These are phyloP conservation scores for Metalampra italica DNA, from an alignment of 2,888 invertebrate genomes.

Conservation along the genomic window DNA sequence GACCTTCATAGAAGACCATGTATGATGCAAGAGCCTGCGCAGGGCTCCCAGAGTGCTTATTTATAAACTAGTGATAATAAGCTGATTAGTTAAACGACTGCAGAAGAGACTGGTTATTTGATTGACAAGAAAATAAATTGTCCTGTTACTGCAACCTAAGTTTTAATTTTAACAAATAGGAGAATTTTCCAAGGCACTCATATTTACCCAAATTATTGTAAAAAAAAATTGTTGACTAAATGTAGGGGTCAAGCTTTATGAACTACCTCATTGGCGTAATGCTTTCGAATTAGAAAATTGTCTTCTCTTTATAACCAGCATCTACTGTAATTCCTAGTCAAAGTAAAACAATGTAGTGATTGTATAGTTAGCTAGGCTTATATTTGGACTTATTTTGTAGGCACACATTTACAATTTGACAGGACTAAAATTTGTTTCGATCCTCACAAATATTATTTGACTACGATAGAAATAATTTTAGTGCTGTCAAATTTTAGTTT, in stretches of 20 bases:
- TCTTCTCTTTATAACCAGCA: constrained; percentile 30
- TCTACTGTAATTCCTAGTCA: constrained; percentile 58
- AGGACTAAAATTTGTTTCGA: not conserved
- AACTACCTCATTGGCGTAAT: not conserved
- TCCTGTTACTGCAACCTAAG: not conserved
- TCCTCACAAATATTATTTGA: not conserved
- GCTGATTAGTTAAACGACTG: constrained; percentile 5
- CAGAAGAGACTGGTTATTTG: constrained; percentile 2
- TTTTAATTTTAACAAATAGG: not conserved
- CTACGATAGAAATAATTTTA: not conserved
- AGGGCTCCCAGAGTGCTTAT: not conserved
- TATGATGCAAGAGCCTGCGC: not conserved
- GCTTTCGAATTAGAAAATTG: not conserved
- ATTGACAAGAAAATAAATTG: not conserved
- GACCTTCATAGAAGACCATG: not conserved
- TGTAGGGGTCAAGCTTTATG: not conserved
- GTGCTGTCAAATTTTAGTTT: not conserved
- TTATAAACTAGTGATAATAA: not conserved
- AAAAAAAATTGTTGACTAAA: not conserved
- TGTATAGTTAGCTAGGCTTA: constrained; percentile 50
- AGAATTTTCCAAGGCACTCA: not conserved
- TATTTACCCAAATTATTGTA: not conserved
- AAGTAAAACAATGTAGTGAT: constrained; percentile 51
- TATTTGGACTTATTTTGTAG: not conserved
- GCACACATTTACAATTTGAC: not conserved